Evolutionary conservation across 2,113 vertebrate genomes (phyloP).

Genomic region (Notiomystis cincta): DNA sequence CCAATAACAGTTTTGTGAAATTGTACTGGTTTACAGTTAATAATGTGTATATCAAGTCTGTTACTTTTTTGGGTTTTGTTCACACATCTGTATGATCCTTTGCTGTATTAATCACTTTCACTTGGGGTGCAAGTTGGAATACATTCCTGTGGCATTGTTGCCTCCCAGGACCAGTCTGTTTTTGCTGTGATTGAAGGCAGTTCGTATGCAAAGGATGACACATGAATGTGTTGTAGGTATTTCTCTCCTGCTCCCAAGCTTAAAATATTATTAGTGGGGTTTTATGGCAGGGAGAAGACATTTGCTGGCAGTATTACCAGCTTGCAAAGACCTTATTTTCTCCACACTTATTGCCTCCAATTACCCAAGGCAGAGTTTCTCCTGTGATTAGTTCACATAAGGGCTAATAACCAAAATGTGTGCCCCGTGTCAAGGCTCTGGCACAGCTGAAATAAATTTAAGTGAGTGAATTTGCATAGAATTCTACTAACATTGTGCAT

Average conservation of each 20-base stretch:
- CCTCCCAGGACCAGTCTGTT: background rate
- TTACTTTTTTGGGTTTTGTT: background rate
- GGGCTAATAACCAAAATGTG: slow-evolving; percentile 22
- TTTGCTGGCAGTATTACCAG: slow-evolving; percentile 3
- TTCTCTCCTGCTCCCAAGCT: background rate
- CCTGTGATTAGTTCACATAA: slow-evolving; percentile 24
- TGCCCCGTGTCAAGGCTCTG: background rate
- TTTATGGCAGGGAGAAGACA: slow-evolving; percentile 15
- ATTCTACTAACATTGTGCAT: background rate
- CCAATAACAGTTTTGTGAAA: background rate
- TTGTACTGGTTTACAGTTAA: background rate
- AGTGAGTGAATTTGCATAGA: slow-evolving; percentile 21
- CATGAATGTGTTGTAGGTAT: background rate
- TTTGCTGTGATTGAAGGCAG: background rate
- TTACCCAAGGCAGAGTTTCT: slow-evolving; percentile 12
- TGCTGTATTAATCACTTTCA: background rate
- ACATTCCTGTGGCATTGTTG: background rate
- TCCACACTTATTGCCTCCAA: background rate
- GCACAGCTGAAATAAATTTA: slow-evolving; percentile 14
- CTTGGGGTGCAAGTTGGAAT: background rate
- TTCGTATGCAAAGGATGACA: background rate
- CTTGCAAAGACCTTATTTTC: slow-evolving; percentile 25
- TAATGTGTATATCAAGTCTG: background rate
- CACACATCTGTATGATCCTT: background rate
- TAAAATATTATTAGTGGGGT: background rate